Percentiles rank a stretch among this genome's conserved stretches.
These are phyloP conservation scores for Streblospio benedicti DNA, from an alignment of 1,140 invertebrate species.

Conservation along the genomic window DNA sequence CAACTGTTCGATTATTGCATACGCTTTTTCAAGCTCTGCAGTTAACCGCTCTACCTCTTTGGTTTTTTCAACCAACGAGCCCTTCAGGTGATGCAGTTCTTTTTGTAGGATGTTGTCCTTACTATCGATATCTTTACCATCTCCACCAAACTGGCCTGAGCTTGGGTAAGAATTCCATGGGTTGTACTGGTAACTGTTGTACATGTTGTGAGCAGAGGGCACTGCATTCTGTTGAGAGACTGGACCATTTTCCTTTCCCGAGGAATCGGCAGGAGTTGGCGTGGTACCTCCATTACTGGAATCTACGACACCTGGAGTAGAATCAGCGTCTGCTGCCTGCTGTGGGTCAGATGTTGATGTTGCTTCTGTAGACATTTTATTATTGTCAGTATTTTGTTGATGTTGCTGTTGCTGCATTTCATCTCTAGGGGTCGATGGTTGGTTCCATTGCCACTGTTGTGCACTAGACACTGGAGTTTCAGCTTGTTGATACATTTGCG, in stretches of 20 bases:
- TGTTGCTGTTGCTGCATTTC: too few species aligned
- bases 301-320: not conserved
- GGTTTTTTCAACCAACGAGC: conserved; percentile 17
- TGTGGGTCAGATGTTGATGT: not conserved
- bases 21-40: conserved; percentile 16
- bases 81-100: conserved; percentile 14
- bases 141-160: not conserved
- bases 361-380: too few species aligned
- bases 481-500: too few species aligned
- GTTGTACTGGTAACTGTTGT: conserved; percentile 13
- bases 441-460: too few species aligned
- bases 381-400: too few species aligned
- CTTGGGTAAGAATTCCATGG: not conserved
- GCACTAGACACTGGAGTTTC: too few species aligned
- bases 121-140: not conserved
- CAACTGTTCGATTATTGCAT: conserved; percentile 15
- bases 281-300: too few species aligned
- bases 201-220: conserved; percentile 9
- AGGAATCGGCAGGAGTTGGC: too few species aligned
- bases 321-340: not conserved
- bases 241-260: too few species aligned
- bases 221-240: too few species aligned
- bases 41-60: conserved; percentile 17
- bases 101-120: conserved; percentile 10
- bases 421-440: too few species aligned